These are phyloP conservation scores for Scaeva pyrastri DNA, from an alignment of 2,888 invertebrate genomes.

Conservation along the genomic window DNA sequence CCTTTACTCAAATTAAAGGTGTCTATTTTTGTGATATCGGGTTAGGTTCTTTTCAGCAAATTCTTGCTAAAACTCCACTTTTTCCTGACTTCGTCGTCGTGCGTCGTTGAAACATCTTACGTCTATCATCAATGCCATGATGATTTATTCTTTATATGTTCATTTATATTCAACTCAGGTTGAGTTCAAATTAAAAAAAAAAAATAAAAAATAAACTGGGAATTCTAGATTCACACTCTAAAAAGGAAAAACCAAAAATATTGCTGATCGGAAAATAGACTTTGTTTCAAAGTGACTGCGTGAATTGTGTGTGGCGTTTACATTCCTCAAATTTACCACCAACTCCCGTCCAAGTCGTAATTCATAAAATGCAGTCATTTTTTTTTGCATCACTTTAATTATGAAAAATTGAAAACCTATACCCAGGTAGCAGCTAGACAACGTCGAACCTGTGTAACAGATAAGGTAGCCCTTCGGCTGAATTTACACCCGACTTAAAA, in stretches of 20 bases:
- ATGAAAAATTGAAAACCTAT: conserved; percentile 2
- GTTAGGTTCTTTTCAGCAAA: too few species aligned
- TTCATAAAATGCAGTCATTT: neutral
- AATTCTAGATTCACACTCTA: neutral
- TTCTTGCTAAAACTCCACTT: too few species aligned
- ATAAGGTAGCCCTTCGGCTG: conserved; percentile 17
- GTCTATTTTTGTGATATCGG: too few species aligned
- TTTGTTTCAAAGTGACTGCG: neutral
- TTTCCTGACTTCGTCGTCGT: too few species aligned
- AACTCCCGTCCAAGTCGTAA: neutral
- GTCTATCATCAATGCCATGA: neutral
- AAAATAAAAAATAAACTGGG: neutral
- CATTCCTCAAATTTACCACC: neutral
- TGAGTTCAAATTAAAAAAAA: neutral
- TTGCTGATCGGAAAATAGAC: neutral
- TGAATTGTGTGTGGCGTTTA: neutral
- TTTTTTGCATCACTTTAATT: neutral
- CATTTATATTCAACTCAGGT: neutral
- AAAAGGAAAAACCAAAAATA: too few species aligned
- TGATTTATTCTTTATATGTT: neutral
- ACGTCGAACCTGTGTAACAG: neutral
- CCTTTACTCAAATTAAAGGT: too few species aligned
- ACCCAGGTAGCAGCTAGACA: neutral
- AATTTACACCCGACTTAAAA: conserved; percentile 29
- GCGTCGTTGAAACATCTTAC: too few species aligned